Conservation (phyloP, 1,140 invertebrate genomes). For the Coenobita brevimanus region DNA sequence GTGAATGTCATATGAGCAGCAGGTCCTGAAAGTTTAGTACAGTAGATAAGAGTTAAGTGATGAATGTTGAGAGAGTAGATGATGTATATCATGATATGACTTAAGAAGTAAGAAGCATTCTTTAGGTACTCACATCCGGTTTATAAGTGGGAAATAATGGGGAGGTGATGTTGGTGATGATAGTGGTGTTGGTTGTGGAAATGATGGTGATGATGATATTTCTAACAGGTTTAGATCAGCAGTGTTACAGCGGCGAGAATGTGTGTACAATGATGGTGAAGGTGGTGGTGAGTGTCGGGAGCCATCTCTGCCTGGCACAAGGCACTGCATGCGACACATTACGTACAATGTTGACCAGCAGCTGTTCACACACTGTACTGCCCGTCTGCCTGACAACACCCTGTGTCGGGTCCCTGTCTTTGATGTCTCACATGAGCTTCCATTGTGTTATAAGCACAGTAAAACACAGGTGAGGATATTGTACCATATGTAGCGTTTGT, state of each 20-base stretch:
- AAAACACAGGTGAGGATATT: conserved; percentile 25
- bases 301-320: conserved; percentile 84
- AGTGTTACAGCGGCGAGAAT: conserved; percentile 49
- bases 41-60: no score
- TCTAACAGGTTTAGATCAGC: conserved; percentile 59
- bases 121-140: no score
- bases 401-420: conserved; percentile 91
- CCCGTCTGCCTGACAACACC: conserved; percentile 89
- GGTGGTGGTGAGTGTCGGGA: conserved; percentile 76
- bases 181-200: no score
- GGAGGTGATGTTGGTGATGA: no score
- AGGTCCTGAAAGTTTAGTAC: no score
- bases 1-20: no score
- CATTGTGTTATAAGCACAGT: conserved; percentile 58
- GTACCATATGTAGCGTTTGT: not conserved
- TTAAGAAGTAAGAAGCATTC: no score
- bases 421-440: conserved; percentile 61
- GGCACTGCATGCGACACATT: conserved; percentile 89
- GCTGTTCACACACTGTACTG: conserved; percentile 91
- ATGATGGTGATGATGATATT: no score
- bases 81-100: no score
- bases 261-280: conserved; percentile 49
- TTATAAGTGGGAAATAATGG: no score
- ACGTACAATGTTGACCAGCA: conserved; percentile 90
- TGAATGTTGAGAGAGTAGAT: no score